Percentiles rank a stretch among this genome's conserved stretches.
These are phyloP conservation scores for Oryzias celebensis DNA, from an alignment of 2,113 vertebrate genomes.

Conservation along the genomic window DNA sequence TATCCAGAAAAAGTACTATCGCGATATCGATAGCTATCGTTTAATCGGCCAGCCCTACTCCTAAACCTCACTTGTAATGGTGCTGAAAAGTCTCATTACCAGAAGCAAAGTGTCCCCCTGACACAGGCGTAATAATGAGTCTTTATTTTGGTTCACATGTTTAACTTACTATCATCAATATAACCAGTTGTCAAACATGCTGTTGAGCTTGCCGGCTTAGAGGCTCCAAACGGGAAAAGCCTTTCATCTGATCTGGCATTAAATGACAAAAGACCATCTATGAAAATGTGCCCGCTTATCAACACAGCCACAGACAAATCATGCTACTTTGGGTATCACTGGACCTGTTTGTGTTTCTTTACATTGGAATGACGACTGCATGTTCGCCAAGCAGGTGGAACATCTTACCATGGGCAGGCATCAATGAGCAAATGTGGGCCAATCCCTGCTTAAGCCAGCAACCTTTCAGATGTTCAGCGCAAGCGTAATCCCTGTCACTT, in stretches of 20 bases:
- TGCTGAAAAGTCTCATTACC: too few species aligned
- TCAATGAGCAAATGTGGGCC: constrained; percentile 57
- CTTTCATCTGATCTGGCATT: constrained; percentile 38
- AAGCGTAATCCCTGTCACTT: constrained; percentile 64
- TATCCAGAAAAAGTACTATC: too few species aligned
- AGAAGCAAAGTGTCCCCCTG: too few species aligned
- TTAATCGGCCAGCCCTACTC: too few species aligned
- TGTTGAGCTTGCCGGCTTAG: constrained; percentile 16
- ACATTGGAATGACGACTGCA: constrained; percentile 19
- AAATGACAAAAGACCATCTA: constrained; percentile 46
- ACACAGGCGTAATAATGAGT: too few species aligned
- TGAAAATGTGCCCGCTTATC: constrained; percentile 6
- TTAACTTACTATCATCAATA: too few species aligned
- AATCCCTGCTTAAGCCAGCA: constrained; percentile 68
- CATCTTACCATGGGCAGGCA: constrained; percentile 45
- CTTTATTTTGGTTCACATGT: too few species aligned
- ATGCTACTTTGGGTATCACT: constrained; percentile 14
- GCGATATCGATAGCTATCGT: too few species aligned
- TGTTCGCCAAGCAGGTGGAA: constrained; percentile 55
- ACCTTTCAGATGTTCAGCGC: constrained; percentile 40
- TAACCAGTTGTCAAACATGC: constrained; percentile 22
- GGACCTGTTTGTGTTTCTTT: constrained; percentile 27
- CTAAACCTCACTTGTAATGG: too few species aligned
- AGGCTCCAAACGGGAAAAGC: constrained; percentile 28
- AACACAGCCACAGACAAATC: constrained; percentile 8